Percentiles rank a stretch among this genome's conserved stretches.
These are phyloP conservation scores for Drosophila phalerata DNA, from an alignment of 2,888 invertebrate genomes.

Conservation along the genomic window DNA sequence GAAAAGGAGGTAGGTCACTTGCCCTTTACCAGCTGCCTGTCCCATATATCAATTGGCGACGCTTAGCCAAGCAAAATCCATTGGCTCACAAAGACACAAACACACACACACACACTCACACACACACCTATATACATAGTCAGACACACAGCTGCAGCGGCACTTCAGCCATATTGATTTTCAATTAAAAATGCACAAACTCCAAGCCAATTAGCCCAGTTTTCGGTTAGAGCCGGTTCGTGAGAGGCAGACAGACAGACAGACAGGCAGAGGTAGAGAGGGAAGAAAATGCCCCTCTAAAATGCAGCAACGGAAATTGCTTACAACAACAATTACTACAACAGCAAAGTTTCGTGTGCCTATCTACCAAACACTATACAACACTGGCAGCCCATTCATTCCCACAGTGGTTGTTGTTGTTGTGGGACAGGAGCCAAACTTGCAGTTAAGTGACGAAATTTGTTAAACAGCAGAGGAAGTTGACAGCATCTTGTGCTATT, in stretches of 20 bases:
- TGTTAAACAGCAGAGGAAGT: constrained; percentile 13
- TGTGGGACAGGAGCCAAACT: not conserved
- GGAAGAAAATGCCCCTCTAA: constrained; percentile 30
- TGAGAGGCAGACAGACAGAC: constrained; percentile 21
- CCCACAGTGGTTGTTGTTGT: constrained; percentile 1
- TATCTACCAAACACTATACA: constrained; percentile 6
- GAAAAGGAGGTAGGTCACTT: not conserved
- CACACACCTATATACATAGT: not conserved
- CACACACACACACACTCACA: not conserved
- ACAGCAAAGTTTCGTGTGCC: constrained; percentile 33
- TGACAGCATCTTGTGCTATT: constrained; percentile 9
- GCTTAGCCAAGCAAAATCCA: constrained; percentile 36
- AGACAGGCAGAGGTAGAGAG: not conserved
- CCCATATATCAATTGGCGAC: constrained; percentile 50
- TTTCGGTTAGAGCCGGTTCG: constrained; percentile 30
- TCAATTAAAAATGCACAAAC: constrained; percentile 81
- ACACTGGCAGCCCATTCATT: constrained; percentile 21
- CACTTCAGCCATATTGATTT: constrained; percentile 72
- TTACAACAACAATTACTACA: constrained; percentile 69
- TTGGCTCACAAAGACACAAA: not conserved
- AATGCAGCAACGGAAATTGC: constrained; percentile 77
- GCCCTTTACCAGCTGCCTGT: constrained; percentile 14
- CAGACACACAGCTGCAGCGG: constrained; percentile 26
- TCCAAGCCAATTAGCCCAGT: constrained; percentile 77
- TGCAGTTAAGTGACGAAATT: constrained; percentile 11